Evolutionary conservation across 2,888 invertebrate species (phyloP).

Genomic region (Drosophila trichaetosa): DNA sequence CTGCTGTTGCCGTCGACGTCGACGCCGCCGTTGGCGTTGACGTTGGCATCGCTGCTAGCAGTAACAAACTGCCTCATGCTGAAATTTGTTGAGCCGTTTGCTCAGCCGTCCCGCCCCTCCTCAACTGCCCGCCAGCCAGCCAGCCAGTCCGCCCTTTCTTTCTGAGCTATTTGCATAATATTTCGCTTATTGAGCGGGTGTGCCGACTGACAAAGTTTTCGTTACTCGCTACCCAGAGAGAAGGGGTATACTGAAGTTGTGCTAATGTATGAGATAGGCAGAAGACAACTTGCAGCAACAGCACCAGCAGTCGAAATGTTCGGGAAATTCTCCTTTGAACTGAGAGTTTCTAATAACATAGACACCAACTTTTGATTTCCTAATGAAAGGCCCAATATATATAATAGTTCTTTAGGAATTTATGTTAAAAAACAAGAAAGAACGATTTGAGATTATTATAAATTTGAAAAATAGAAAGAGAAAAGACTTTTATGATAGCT

Average conservation of each 20-base stretch:
- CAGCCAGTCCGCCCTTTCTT: conserved; percentile 1
- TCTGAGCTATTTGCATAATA: conserved; percentile 51
- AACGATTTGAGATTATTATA: neutral
- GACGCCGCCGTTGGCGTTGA: conserved; percentile 23
- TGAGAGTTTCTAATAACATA: too few species aligned
- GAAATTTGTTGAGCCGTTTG: conserved; percentile 57
- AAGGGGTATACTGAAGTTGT: neutral
- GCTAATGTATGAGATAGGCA: neutral
- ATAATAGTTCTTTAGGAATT: neutral
- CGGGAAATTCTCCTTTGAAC: neutral
- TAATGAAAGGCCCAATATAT: too few species aligned
- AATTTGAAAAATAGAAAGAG: neutral
- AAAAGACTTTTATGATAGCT: accelerated
- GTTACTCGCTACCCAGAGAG: neutral
- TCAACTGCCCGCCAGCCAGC: neutral
- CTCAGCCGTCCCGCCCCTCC: conserved; percentile 8
- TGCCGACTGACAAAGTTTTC: conserved; percentile 15
- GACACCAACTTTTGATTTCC: neutral
- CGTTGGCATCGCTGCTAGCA: conserved; percentile 10
- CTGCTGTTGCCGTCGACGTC: conserved; percentile 20
- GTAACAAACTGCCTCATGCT: conserved; percentile 44
- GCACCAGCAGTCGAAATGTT: neutral
- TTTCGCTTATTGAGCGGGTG: conserved; percentile 53
- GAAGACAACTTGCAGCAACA: neutral
- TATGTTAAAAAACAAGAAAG: neutral